A percentile compares a stretch with the other conserved stretches of the same genome.
Evolutionary conservation across 2,888 invertebrate genomes (phyloP).

Genomic region (Andrena bicolor): DNA sequence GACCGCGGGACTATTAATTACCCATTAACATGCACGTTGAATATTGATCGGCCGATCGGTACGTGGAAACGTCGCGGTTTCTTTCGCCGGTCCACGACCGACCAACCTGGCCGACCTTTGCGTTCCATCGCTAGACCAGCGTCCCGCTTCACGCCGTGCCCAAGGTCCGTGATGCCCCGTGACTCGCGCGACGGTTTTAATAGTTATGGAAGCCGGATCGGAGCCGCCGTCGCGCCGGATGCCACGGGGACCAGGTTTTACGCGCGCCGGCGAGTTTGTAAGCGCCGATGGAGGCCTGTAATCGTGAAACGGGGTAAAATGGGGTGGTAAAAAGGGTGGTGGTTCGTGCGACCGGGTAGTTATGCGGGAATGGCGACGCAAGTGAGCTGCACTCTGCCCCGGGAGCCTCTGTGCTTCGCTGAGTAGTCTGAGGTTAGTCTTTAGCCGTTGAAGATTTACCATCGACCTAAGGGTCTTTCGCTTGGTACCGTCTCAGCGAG

Average conservation of each 20-base stretch:
- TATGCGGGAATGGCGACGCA: neutral
- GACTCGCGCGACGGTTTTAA: conserved; percentile 4
- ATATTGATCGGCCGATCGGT: conserved; percentile 77
- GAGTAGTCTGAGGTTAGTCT: neutral
- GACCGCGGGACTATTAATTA: conserved; percentile 73
- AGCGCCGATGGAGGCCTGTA: neutral
- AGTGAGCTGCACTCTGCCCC: neutral
- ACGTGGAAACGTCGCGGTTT: conserved; percentile 69
- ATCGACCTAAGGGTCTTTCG: too few relatives aligned
- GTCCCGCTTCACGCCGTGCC: too few relatives aligned
- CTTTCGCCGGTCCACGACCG: conserved; percentile 55
- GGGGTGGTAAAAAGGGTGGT: neutral
- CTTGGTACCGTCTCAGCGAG: too few relatives aligned
- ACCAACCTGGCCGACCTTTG: conserved; percentile 6
- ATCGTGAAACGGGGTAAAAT: neutral
- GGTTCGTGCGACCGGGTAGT: neutral
- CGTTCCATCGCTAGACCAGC: conserved; percentile 2
- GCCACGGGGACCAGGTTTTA: neutral
- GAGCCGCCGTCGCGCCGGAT: neutral
- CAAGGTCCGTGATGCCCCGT: neutral
- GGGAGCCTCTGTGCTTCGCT: neutral
- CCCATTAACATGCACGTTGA: conserved; percentile 80
- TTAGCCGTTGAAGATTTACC: too few relatives aligned
- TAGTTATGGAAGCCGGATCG: neutral
- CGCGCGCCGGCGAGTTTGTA: neutral